Conservation (phyloP, 2,113 vertebrate species). For the Oncorhynchus clarkii region DNA sequence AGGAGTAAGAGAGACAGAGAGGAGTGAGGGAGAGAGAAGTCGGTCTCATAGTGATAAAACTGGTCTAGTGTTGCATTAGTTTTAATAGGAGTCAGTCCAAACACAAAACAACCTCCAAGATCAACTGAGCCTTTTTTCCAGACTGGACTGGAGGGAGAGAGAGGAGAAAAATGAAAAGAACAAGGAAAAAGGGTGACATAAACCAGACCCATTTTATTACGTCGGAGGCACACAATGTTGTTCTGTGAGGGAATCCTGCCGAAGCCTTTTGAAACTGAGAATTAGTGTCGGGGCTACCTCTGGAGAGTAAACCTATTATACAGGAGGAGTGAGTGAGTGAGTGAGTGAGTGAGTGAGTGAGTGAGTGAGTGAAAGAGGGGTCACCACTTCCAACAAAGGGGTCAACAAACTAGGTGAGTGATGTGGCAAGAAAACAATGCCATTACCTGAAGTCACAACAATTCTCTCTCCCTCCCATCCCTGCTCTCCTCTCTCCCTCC, state of each 20-base stretch:
- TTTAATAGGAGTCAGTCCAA: slow-evolving; percentile 78
- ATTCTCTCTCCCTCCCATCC: background rate
- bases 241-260: slow-evolving; percentile 77
- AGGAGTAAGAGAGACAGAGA: too few relatives aligned
- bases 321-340: too few relatives aligned
- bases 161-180: background rate
- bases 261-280: slow-evolving; percentile 67
- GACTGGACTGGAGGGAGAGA: slow-evolving; percentile 55
- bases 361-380: background rate
- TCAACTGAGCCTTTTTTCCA: slow-evolving; percentile 74
- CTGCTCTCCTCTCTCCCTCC: background rate
- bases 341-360: background rate
- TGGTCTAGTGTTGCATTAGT: slow-evolving; percentile 15
- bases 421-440: too few relatives aligned
- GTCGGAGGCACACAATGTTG: slow-evolving; percentile 73
- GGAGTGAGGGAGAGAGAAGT: too few relatives aligned
- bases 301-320: background rate
- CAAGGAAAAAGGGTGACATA: slow-evolving; percentile 70
- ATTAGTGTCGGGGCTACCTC: slow-evolving; percentile 51
- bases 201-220: slow-evolving; percentile 84
- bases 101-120: slow-evolving; percentile 75
- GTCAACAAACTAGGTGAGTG: too few relatives aligned
- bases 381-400: too few relatives aligned
- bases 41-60: too few relatives aligned
- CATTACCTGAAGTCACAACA: background rate